These are phyloP conservation scores for Oncopeltus fasciatus DNA, from an alignment of 1,140 invertebrate genomes.

Conservation along the genomic window DNA sequence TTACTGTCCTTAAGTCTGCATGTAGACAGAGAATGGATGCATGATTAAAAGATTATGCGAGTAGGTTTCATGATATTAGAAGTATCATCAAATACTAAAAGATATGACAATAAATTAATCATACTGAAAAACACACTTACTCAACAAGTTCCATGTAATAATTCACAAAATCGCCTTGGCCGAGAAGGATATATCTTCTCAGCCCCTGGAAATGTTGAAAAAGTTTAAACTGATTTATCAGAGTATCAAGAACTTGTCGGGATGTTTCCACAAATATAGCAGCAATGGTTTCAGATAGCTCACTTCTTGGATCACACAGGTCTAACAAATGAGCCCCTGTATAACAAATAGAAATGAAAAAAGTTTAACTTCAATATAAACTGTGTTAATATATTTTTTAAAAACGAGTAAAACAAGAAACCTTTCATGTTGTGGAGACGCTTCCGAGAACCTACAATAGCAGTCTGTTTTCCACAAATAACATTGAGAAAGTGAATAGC, in stretches of 20 bases:
- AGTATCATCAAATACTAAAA: too few species aligned
- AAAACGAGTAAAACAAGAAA: conserved; percentile 16
- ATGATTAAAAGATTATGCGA: too few species aligned
- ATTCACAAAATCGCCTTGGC: conserved; percentile 90
- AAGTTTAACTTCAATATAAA: too few species aligned
- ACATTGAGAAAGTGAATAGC: conserved; percentile 88
- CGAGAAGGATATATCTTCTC: conserved; percentile 76
- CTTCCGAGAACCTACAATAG: conserved; percentile 25
- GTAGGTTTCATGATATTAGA: too few species aligned
- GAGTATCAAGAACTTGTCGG: conserved; percentile 65
- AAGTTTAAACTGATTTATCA: conserved; percentile 75
- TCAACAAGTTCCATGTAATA: conserved; percentile 81
- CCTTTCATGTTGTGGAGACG: conserved; percentile 37
- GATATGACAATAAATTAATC: conserved; percentile 6
- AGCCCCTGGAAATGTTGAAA: conserved; percentile 83
- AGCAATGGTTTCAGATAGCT: conserved; percentile 65
- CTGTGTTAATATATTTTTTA: too few species aligned
- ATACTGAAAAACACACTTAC: conserved; percentile 38
- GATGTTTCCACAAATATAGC: conserved; percentile 76
- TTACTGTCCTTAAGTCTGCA: too few species aligned
- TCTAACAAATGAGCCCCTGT: conserved; percentile 22
- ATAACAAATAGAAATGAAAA: too few species aligned
- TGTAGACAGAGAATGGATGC: too few species aligned
- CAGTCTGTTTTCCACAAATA: conserved; percentile 67
- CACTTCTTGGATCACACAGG: conserved; percentile 51